Conservation (phyloP, 37 sponge, comb jelly and placozoan genomes). For the Spongilla lacustris region DNA sequence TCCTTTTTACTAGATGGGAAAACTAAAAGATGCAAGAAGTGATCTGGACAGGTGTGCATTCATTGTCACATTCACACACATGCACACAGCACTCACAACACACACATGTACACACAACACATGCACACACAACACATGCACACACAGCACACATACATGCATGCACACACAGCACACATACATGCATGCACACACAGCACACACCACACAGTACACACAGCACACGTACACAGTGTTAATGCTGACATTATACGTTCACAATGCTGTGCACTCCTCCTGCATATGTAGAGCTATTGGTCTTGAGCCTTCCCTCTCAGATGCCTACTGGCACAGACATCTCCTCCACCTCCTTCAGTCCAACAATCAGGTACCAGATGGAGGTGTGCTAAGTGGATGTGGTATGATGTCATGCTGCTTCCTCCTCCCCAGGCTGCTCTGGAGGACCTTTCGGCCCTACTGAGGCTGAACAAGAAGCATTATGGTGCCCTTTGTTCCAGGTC, state of each 20-base stretch:
- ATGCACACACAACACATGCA: not conserved
- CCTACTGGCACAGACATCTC: conserved; percentile 84
- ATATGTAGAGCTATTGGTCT: conserved; percentile 44
- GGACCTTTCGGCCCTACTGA: conserved; percentile 62
- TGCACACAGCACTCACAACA: no score
- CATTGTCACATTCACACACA: not conserved
- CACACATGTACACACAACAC: no score
- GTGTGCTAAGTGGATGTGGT: not conserved
- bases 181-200: no score
- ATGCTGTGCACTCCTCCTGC: no score
- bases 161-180: no score
- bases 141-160: not conserved
- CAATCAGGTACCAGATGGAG: conserved; percentile 17
- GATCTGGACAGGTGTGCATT: conserved; percentile 66
- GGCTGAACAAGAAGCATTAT: conserved; percentile 65
- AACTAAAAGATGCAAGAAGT: conserved; percentile 49
- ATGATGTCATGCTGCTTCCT: not conserved
- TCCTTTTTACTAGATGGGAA: conserved; percentile 71
- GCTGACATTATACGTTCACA: no score
- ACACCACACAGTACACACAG: no score
- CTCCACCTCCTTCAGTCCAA: conserved; percentile 61
- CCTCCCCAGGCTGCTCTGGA: conserved; percentile 56
- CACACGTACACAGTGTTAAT: no score
- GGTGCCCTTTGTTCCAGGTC: conserved; percentile 61
- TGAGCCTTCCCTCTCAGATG: conserved; percentile 65